A percentile compares a stretch with the other conserved stretches of the same genome.
These are phyloP conservation scores for Pachypanchax playfairii DNA, from an alignment of 2,113 vertebrate genomes.

Conservation along the genomic window DNA sequence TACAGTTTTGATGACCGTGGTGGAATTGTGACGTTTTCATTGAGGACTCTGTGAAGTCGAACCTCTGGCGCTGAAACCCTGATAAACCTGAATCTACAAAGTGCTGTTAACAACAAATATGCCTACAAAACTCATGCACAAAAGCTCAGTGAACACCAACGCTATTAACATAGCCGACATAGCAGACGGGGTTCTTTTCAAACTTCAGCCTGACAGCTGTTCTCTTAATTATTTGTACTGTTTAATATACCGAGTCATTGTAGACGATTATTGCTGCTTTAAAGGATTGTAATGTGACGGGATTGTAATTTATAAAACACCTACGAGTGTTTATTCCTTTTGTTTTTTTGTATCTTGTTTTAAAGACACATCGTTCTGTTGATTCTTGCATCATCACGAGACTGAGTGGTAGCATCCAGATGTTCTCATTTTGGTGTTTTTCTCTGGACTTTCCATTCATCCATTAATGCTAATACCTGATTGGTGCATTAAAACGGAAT, in stretches of 20 bases:
- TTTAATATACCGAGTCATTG: constrained; percentile 48
- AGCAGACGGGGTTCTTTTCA: constrained; percentile 33
- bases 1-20: constrained; percentile 72
- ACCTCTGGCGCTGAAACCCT: constrained; percentile 51
- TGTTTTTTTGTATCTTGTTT: constrained; percentile 43
- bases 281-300: constrained; percentile 64
- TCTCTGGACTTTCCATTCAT: not conserved
- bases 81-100: constrained; percentile 62
- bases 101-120: constrained; percentile 75
- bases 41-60: constrained; percentile 51
- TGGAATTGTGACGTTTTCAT: constrained; percentile 43
- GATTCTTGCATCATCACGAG: constrained; percentile 28
- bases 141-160: constrained; percentile 57
- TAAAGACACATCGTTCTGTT: constrained; percentile 41
- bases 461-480: too few relatives aligned
- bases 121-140: constrained; percentile 51
- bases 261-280: constrained; percentile 60
- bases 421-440: constrained; percentile 10
- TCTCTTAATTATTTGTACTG: constrained; percentile 61
- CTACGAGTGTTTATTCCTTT: constrained; percentile 33
- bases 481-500: too few relatives aligned
- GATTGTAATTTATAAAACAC: constrained; percentile 66
- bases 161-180: constrained; percentile 48
- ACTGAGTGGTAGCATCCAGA: not conserved
- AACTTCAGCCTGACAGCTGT: constrained; percentile 49